Percentiles rank a stretch among this genome's conserved stretches.
Evolutionary conservation across 2,888 invertebrate genomes (phyloP).

Genomic region (Cephus sareptanus): DNA sequence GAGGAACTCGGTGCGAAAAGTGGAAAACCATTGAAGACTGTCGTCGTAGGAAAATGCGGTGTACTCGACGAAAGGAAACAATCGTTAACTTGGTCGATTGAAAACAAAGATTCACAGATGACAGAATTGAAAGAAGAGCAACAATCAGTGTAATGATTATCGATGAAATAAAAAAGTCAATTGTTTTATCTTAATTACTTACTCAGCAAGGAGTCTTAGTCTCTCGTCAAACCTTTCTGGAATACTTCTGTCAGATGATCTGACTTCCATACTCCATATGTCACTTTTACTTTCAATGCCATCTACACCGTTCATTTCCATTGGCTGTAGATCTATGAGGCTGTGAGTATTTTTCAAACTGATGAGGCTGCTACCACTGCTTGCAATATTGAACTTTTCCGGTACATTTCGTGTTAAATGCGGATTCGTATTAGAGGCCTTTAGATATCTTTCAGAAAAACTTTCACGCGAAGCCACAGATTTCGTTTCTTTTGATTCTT

Average conservation of each 20-base stretch:
- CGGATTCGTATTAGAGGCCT: no score
- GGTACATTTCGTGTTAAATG: neutral
- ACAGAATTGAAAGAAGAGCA: no score
- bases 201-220: neutral
- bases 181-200: neutral
- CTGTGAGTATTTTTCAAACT: neutral
- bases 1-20: slow-evolving; percentile 50
- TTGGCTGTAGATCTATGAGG: neutral
- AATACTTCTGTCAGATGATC: neutral
- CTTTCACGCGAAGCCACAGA: no score
- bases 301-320: neutral
- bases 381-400: neutral
- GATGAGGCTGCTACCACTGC: neutral
- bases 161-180: no score
- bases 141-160: no score
- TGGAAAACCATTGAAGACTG: slow-evolving; percentile 49
- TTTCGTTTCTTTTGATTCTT: no score
- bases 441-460: no score
- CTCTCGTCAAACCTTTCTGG: neutral
- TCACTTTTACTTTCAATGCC: neutral
- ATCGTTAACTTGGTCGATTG: slow-evolving; percentile 13
- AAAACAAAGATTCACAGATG: no score
- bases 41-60: slow-evolving; percentile 54
- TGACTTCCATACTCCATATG: slow-evolving; percentile 1
- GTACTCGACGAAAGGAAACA: slow-evolving; percentile 28